phyloP scores from a whole-genome alignment of 2,113 vertebrate genomes.

The Crocuta crocuta region DNA sequence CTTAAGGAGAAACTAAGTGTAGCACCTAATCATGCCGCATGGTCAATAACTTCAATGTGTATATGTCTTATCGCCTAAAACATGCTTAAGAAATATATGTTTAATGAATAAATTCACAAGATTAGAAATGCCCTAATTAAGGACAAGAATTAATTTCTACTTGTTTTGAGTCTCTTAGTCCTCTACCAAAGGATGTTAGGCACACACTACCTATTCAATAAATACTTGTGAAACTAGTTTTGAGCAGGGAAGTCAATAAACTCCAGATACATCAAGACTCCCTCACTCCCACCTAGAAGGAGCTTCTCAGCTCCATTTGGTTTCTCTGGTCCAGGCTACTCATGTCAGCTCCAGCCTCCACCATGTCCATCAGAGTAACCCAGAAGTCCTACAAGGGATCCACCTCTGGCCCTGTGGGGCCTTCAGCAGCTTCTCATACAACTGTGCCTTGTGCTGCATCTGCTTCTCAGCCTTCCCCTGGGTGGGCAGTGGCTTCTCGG shows the following conservation, averaged over 20 bases:
- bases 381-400: not conserved
- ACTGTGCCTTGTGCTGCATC: not conserved
- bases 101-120: slow-evolving; percentile 4
- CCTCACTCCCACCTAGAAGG: not conserved
- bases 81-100: not conserved
- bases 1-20: not conserved
- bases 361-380: not conserved
- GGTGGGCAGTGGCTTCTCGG: not conserved
- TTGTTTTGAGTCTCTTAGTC: not conserved
- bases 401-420: not conserved
- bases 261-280: not conserved
- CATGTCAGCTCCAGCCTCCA: not conserved
- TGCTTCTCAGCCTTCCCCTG: not conserved
- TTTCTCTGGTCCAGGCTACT: not conserved
- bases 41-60: not conserved
- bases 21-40: not conserved
- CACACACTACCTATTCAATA: not conserved
- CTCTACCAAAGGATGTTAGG: not conserved
- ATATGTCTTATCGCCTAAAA: not conserved
- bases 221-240: not conserved
- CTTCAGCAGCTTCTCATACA: not conserved
- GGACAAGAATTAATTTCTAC: not conserved
- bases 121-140: slow-evolving; percentile 19
- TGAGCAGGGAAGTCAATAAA: slow-evolving; percentile 26
- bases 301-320: not conserved